phyloP scores from a whole-genome alignment of 2,888 invertebrate species.

The Oscheius sp. region DNA sequence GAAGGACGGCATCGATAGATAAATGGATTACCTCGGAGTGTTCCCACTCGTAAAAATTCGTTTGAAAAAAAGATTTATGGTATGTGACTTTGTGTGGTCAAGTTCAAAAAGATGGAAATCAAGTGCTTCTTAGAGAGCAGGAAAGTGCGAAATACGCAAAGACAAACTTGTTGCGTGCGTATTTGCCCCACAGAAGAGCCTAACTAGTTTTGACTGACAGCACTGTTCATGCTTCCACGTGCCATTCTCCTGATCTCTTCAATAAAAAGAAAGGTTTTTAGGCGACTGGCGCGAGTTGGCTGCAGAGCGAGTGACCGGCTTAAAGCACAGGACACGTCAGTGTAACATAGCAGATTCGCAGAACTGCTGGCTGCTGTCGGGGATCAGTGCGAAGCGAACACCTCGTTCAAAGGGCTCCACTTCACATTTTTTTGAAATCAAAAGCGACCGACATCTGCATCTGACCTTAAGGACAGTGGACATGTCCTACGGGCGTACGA shows the following conservation, averaged over 20 bases:
- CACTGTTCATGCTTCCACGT: conserved; percentile 24
- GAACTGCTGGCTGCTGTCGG: conserved; percentile 25
- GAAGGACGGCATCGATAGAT: background rate
- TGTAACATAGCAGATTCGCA: conserved; percentile 30
- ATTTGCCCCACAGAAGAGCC: conserved; percentile 13
- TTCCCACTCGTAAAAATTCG: background rate
- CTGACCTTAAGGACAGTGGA: background rate
- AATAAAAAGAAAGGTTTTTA: background rate
- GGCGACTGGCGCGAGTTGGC: conserved; percentile 14
- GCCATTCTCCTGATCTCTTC: background rate
- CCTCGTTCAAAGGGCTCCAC: background rate
- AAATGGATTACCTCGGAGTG: background rate
- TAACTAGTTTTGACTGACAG: conserved; percentile 18
- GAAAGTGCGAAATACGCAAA: conserved; percentile 20
- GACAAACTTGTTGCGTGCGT: conserved; percentile 24
- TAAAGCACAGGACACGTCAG: conserved; percentile 30
- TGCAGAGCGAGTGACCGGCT: conserved; percentile 27
- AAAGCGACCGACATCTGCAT: background rate
- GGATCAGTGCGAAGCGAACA: conserved; percentile 20
- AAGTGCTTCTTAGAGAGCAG: background rate
- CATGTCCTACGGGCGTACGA: conserved; percentile 3
- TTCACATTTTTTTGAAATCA: background rate
- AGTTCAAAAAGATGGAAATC: background rate
- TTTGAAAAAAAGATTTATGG: background rate
- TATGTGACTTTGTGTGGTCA: background rate